A percentile compares a stretch with the other conserved stretches of the same genome.
Conservation (phyloP, 2,113 vertebrate species). For the Ailurus styani region DNA sequence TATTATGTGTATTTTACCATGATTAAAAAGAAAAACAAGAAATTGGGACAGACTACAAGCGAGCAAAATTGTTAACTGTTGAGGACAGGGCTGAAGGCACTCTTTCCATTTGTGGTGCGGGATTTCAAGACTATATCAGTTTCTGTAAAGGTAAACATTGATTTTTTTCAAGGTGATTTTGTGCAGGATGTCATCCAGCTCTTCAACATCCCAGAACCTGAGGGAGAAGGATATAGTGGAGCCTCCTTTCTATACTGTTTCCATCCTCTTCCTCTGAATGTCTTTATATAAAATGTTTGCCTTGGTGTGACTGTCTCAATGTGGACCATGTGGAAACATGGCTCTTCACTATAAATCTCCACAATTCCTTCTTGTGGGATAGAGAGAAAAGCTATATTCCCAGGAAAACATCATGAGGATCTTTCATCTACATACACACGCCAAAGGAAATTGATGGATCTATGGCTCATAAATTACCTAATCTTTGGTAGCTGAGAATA, state of each 20-base stretch:
- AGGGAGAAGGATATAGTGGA: accelerated
- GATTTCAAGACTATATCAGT: neutral
- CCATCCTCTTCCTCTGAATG: neutral
- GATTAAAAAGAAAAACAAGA: neutral
- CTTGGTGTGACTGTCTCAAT: neutral
- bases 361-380: neutral
- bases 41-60: neutral
- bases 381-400: neutral
- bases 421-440: neutral
- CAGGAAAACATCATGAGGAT: neutral
- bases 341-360: neutral
- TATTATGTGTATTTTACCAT: neutral
- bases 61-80: neutral
- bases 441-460: neutral
- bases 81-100: neutral
- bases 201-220: neutral
- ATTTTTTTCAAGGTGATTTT: neutral
- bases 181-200: neutral
- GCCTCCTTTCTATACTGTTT: neutral
- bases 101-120: too few species aligned
- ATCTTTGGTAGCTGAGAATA: neutral
- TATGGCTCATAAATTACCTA: neutral
- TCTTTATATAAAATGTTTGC: neutral
- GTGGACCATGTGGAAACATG: neutral
- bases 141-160: neutral